A percentile compares a stretch with the other conserved stretches of the same genome.
phyloP scores from a whole-genome alignment of 2,888 invertebrate genomes.

The Dasypolia templi region DNA sequence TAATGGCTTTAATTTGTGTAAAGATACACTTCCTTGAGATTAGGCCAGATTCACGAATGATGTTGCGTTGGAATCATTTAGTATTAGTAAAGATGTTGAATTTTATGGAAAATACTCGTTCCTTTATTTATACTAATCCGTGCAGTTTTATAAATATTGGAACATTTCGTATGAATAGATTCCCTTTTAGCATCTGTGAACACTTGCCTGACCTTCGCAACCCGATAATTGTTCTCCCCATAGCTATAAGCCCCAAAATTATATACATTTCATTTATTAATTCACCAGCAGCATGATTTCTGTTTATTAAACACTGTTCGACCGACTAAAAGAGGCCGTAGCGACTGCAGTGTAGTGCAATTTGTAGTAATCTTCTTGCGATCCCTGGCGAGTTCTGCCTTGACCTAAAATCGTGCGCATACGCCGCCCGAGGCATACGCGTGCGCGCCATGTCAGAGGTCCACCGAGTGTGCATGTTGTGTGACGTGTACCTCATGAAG shows the following conservation, averaged over 20 bases:
- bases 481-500: slow-evolving; percentile 61
- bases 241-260: slow-evolving; percentile 34
- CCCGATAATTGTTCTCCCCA: slow-evolving; percentile 50
- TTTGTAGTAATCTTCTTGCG: slow-evolving; percentile 83
- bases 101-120: background rate
- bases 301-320: slow-evolving; percentile 63
- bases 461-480: slow-evolving; percentile 66
- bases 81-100: background rate
- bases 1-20: slow-evolving; percentile 34
- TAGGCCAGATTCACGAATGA: slow-evolving; percentile 6
- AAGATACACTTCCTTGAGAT: slow-evolving; percentile 41
- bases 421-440: slow-evolving; percentile 72
- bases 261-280: slow-evolving; percentile 49
- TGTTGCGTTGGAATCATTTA: background rate
- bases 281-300: slow-evolving; percentile 44
- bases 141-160: background rate
- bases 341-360: slow-evolving; percentile 69
- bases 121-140: background rate
- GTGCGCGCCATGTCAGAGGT: slow-evolving; percentile 78
- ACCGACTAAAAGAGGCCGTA: slow-evolving; percentile 60
- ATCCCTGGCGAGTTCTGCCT: slow-evolving; percentile 84
- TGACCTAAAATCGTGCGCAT: slow-evolving; percentile 86
- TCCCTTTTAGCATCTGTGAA: slow-evolving; percentile 32
- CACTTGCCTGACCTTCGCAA: slow-evolving; percentile 43
- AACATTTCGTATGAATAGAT: slow-evolving; percentile 16